Evolutionary conservation across 2,113 vertebrate species (phyloP), one percentile per base, ranked within the genome.

Genomic region (Anas platyrhynchos): DNA sequence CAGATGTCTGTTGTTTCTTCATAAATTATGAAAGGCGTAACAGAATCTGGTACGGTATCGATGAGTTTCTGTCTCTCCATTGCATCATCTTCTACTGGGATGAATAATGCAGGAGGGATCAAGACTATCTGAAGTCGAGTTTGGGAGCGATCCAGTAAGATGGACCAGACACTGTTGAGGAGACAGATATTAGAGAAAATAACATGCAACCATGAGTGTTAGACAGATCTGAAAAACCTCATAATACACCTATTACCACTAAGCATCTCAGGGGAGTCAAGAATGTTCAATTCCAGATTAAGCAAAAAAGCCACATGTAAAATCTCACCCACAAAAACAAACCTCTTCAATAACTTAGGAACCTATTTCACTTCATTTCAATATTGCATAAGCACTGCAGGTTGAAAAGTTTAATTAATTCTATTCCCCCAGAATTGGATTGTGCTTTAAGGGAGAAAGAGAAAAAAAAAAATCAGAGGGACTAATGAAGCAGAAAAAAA

Each of bases 1-100:
- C 98, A 98, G 96, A 98, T 97, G 86, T 98, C 98, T 91, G 98
- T 98, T 15, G 98, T 98, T 94, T 98, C 98, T 94, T 98, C 98
- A 86, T 98, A 98, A 94, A 98, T 97, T 94, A 98, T 97, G 74
- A 98, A 95, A 63, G 98, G 98, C 4, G 98, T 98, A 86, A 98
- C 96, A 84, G 96, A 98, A 92, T 98, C 98, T 54, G 98, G 98
- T 66, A 98, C 98, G 22, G 97, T 97, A 78, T 98, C 96, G 7
- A 98, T 97, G 69, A 98, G 96, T 59, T 98, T 98, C 96, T 98
- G 98, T 72, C 97, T 97, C 86, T 98, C 98, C 97, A 98, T 98
- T 89, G 97, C 97, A 79, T 98, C 98, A 78, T 98, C 97, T 97
- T 98, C 98, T 62, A 98, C 95, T 26, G 98, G 97, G 88, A 98